Conservation (phyloP, 2,113 vertebrate genomes). For the Saccopteryx bilineata region DNA sequence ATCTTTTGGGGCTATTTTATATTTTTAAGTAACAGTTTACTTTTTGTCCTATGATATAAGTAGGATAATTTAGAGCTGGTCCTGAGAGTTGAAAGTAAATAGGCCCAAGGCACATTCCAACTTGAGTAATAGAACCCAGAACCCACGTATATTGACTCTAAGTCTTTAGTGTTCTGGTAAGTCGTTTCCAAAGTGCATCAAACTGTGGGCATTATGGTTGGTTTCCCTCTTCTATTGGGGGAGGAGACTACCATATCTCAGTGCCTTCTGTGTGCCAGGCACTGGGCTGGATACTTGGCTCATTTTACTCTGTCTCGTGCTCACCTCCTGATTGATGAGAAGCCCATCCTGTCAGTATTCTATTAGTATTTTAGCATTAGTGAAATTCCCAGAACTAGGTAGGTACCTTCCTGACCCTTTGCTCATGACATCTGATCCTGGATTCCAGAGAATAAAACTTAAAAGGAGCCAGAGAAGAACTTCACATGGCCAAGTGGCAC, state of each 20-base stretch:
- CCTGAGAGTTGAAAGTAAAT: not conserved
- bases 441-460: not conserved
- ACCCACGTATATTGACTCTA: not conserved
- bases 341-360: not conserved
- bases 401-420: not conserved
- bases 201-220: not conserved
- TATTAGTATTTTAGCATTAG: constrained; percentile 6
- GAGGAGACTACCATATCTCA: not conserved
- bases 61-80: not conserved
- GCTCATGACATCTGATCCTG: not conserved
- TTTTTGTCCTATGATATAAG: not conserved
- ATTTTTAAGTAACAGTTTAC: constrained; percentile 14
- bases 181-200: not conserved
- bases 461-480: not conserved
- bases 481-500: not conserved
- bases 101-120: not conserved
- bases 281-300: not conserved
- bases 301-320: not conserved
- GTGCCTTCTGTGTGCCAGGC: not conserved
- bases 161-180: not conserved
- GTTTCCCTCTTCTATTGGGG: not conserved
- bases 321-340: not conserved
- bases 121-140: not conserved
- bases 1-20: constrained; percentile 30
- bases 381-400: not conserved